Conservation (phyloP, 2,113 vertebrate species). For the Catharus fuscescens region DNA sequence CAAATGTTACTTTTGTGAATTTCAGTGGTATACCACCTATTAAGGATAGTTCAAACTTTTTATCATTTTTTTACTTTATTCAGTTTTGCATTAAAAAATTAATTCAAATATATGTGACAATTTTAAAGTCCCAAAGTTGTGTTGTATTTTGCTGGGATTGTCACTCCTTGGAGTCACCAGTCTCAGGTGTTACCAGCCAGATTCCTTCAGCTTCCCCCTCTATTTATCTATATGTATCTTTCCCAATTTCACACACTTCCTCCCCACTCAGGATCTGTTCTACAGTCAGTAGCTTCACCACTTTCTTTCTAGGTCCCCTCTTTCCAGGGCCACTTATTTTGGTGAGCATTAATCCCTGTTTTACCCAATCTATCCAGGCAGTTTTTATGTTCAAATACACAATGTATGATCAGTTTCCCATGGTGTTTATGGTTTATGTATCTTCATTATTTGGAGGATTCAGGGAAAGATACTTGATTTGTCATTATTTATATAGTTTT, state of each 20-base stretch:
- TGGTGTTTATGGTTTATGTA: neutral
- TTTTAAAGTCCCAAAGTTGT: neutral
- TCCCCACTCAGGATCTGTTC: neutral
- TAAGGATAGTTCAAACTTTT: neutral
- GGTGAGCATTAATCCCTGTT: neutral
- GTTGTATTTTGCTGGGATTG: neutral
- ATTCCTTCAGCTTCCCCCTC: too few species aligned
- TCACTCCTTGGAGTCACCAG: neutral
- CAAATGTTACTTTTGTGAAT: neutral
- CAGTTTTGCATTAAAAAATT: neutral
- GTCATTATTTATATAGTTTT: neutral
- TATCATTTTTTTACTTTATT: neutral
- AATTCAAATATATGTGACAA: neutral
- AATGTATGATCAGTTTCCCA: neutral
- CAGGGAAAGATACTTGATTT: neutral
- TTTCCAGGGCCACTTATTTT: neutral
- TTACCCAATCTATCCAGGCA: neutral
- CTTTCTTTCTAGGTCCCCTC: neutral
- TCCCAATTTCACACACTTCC: neutral
- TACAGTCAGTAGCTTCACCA: neutral
- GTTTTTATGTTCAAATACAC: neutral
- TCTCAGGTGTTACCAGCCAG: neutral
- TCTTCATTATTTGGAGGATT: neutral
- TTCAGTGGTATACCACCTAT: neutral
- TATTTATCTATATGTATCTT: neutral